phyloP scores from a whole-genome alignment of 2,113 vertebrate genomes.

The Balaenoptera acutorostrata region DNA sequence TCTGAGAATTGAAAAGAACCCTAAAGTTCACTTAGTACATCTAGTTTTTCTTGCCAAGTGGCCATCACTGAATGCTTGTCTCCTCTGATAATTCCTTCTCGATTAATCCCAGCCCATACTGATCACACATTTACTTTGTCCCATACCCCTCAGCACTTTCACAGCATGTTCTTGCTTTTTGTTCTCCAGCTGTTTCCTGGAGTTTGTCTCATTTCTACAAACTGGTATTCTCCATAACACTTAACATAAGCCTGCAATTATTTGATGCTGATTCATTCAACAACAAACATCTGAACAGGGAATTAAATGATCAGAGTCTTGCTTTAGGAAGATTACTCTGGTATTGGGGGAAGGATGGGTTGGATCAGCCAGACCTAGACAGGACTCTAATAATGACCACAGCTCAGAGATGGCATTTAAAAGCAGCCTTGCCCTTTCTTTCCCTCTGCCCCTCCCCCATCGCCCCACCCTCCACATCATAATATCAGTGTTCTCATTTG shows the following conservation, averaged over 20 bases:
- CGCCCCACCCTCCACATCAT: background rate
- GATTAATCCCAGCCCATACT: background rate
- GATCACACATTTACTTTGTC: background rate
- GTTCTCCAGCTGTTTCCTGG: conserved; percentile 29
- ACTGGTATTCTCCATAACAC: background rate
- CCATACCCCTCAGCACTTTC: background rate
- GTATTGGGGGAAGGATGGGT: background rate
- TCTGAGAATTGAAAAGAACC: background rate
- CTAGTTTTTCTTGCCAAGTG: background rate
- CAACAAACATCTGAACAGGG: conserved; percentile 34
- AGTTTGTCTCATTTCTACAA: background rate
- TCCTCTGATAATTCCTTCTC: background rate
- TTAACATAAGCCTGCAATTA: conserved; percentile 31
- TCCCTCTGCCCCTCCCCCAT: background rate
- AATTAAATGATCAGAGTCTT: background rate
- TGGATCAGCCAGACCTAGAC: background rate
- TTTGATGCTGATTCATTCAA: conserved; percentile 23
- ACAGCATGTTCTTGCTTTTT: conserved; percentile 22
- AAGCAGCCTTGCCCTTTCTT: conserved; percentile 31
- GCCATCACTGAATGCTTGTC: background rate
- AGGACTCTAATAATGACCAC: background rate
- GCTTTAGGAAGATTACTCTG: conserved; percentile 11
- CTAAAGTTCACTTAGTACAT: background rate
- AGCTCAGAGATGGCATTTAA: background rate
- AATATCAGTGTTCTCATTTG: conserved; percentile 37